These are phyloP conservation scores for Euphonia xanthogaster DNA, from an alignment of 2,797 vertebrate species.

Conservation along the genomic window DNA sequence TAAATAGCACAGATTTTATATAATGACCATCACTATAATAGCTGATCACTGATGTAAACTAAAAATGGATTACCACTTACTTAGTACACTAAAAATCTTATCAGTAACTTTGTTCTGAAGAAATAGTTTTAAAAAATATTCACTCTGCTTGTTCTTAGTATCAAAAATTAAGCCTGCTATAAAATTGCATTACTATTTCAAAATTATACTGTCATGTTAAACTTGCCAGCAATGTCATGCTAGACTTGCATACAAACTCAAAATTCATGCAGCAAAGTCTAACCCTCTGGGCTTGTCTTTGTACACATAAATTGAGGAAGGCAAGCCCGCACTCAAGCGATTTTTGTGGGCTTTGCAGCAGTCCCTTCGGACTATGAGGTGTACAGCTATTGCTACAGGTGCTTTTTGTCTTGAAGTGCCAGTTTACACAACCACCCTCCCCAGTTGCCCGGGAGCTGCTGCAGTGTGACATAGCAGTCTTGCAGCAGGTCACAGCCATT, in stretches of 20 bases:
- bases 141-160: not conserved
- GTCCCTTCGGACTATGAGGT: not conserved
- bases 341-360: not conserved
- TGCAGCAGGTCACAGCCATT: not conserved
- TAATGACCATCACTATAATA: not conserved
- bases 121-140: not conserved
- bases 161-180: not conserved
- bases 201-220: not conserved
- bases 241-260: not conserved
- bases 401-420: not conserved
- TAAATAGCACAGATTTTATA: not conserved
- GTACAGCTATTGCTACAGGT: not conserved
- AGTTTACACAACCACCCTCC: not conserved
- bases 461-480: not conserved
- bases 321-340: not conserved
- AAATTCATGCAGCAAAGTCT: not conserved
- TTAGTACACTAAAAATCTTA: not conserved
- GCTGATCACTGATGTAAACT: not conserved
- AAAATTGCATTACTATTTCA: not conserved
- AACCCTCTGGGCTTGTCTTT: not conserved
- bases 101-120: not conserved
- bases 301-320: not conserved
- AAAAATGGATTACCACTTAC: not conserved
- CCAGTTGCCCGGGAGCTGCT: not conserved
- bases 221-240: not conserved